Base-by-base conservation (phyloP, 1,140 invertebrate species). In the Calliphora vicina region DNA sequence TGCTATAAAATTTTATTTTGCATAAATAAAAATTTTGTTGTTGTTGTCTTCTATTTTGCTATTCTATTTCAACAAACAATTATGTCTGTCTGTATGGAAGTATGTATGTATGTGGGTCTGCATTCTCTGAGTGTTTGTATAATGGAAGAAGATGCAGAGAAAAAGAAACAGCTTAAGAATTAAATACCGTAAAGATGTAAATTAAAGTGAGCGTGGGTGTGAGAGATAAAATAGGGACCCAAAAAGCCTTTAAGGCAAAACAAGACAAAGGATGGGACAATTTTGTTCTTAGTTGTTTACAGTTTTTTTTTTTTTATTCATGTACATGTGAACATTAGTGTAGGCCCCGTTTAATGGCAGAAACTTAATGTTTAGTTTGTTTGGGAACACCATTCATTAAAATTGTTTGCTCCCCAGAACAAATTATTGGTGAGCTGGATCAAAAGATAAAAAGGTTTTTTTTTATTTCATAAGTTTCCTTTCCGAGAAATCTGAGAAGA, bases 161-260 rank as follows among this genome's bases (percentile, higher is more conserved):
- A n/a, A 50, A 12, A 50, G 61, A 23, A 67, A 25, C 20, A 67
- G 20, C 20, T 67, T 67, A 67, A 67, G 61, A 67, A 10, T 67
- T 67, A 67, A 67, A 67, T 67, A 67, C 61, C 61, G 61, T 67
- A 67, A 67, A 67, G 61, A 67, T 67, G 61, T 67, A 67, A 67
- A 67, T 67, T 67, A 23, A 67, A 23, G 61, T 25, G 20, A 67
- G 10, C 4, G 61, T 1, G 61, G 61, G 20, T 67, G 61, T 2
- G 23, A 23, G 61, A 67, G 61, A 67, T 67, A 67, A 67, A 67
- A 67, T 23, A 67, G n/a, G 61, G n/a, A 67, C 10, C 61, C 61
- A 23, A 23, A 67, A 67, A 67, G 61, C 61, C 61, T 67, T 67
- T 67, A 67, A 23, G 61, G n/a, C 61, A 67, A 23, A 23, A 67